Conservation (phyloP, 2,888 invertebrate species). For the Embidobia sp. region DNA sequence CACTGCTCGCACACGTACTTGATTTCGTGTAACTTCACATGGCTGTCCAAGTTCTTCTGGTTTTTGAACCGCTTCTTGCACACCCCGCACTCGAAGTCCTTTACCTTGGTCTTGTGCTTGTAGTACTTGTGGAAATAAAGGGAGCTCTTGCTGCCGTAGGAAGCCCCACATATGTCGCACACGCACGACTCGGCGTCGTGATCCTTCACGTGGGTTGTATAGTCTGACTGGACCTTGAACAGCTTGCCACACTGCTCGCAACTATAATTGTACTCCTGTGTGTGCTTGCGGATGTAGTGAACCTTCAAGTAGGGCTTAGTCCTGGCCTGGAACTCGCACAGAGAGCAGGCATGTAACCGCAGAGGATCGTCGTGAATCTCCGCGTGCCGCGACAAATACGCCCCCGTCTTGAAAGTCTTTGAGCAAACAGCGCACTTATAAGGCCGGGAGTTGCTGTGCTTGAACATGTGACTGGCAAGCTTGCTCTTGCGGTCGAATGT, state of each 20-base stretch:
- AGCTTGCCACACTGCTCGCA: constrained; percentile 83
- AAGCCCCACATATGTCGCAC: constrained; percentile 77
- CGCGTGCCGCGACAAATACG: constrained; percentile 74
- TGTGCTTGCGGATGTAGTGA: constrained; percentile 76
- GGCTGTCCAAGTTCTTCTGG: constrained; percentile 75
- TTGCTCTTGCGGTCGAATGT: constrained; percentile 75
- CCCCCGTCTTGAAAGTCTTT: constrained; percentile 75
- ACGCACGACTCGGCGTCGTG: constrained; percentile 76
- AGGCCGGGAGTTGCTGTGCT: constrained; percentile 76
- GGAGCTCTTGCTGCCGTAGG: constrained; percentile 75
- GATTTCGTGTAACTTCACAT: constrained; percentile 74
- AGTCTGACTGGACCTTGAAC: constrained; percentile 83
- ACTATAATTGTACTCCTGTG: constrained; percentile 82
- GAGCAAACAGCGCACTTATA: constrained; percentile 75
- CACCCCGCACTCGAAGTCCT: constrained; percentile 73
- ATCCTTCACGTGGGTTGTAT: constrained; percentile 82
- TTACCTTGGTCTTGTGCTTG: constrained; percentile 75
- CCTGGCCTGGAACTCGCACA: constrained; percentile 76
- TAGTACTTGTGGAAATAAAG: constrained; percentile 77
- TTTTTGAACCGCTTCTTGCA: constrained; percentile 76
- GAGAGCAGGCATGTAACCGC: constrained; percentile 70
- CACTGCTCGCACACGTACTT: constrained; percentile 78
- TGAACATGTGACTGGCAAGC: constrained; percentile 74
- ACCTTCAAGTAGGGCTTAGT: constrained; percentile 76
- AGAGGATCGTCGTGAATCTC: constrained; percentile 75